Evolutionary conservation across 2,113 vertebrate genomes (phyloP).

Genomic region (Pachypanchax playfairii): DNA sequence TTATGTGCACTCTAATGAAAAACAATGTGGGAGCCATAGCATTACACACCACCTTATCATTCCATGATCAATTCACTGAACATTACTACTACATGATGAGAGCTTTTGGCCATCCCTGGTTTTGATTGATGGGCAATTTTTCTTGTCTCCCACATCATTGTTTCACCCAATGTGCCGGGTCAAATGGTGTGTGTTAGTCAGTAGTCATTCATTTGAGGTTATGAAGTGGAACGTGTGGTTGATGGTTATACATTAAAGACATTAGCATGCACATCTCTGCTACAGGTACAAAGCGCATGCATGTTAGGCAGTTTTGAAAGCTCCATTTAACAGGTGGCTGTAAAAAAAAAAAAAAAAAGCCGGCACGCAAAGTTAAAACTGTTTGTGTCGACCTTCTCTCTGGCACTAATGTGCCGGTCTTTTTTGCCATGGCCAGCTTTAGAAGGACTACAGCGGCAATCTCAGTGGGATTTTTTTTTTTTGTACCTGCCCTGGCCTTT

Average conservation of each 20-base stretch:
- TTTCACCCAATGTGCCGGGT: slow-evolving; percentile 51
- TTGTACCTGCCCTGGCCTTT: slow-evolving; percentile 20
- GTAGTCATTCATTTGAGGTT: slow-evolving; percentile 61
- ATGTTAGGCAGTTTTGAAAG: slow-evolving; percentile 38
- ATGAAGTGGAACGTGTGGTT: slow-evolving; percentile 59
- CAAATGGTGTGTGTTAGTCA: slow-evolving; percentile 61
- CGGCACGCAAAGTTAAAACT: slow-evolving; percentile 18
- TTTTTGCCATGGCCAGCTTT: slow-evolving; percentile 15
- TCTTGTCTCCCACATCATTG: slow-evolving; percentile 52
- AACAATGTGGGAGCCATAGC: slow-evolving; percentile 37
- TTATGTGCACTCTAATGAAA: slow-evolving; percentile 41
- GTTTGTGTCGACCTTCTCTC: slow-evolving; percentile 21
- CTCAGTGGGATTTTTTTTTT: slow-evolving; percentile 30
- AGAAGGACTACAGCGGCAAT: slow-evolving; percentile 21
- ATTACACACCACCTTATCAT: slow-evolving; percentile 63
- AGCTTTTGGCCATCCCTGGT: slow-evolving; percentile 35
- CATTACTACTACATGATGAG: slow-evolving; percentile 49
- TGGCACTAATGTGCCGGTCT: slow-evolving; percentile 6
- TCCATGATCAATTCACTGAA: slow-evolving; percentile 62
- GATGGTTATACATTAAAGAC: slow-evolving; percentile 47
- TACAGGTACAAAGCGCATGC: slow-evolving; percentile 28
- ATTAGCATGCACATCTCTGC: slow-evolving; percentile 43
- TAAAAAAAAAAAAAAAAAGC: not conserved
- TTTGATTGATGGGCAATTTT: slow-evolving; percentile 62
- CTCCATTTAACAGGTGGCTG: slow-evolving; percentile 56